phyloP scores from a whole-genome alignment of 2,113 vertebrate species.

The Apeltes quadracus region DNA sequence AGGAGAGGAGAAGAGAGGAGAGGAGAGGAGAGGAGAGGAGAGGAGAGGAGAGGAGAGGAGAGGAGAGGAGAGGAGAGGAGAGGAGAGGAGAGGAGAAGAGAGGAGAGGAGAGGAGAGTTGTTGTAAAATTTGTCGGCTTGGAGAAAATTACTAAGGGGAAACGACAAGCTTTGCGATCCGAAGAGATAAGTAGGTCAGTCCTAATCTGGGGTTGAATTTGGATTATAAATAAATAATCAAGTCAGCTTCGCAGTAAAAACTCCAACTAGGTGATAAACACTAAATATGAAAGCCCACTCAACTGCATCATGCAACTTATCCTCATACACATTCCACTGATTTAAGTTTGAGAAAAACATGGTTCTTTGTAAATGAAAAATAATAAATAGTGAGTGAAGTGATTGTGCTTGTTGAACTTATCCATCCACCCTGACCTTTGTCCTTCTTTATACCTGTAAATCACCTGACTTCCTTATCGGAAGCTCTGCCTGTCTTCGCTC shows the following conservation, averaged over 20 bases:
- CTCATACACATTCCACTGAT: not conserved
- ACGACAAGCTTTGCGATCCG: constrained; percentile 48
- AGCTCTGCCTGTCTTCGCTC: not conserved
- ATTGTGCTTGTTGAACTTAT: not conserved
- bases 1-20: not conserved
- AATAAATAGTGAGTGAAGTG: no score
- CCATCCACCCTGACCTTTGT: not conserved
- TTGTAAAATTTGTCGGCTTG: constrained; percentile 38
- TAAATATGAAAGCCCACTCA: constrained; percentile 24
- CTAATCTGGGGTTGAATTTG: constrained; percentile 71
- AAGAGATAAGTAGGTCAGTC: constrained; percentile 77
- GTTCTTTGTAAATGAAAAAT: no score
- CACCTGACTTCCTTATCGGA: not conserved
- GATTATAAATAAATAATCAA: constrained; percentile 73
- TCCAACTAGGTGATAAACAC: constrained; percentile 44
- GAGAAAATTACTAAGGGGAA: constrained; percentile 49
- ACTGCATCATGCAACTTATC: not conserved
- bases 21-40: no score
- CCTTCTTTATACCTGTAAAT: not conserved
- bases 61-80: no score
- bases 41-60: no score
- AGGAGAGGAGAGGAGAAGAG: constrained; percentile 32
- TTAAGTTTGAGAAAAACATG: not conserved
- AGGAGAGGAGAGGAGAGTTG: constrained; percentile 32
- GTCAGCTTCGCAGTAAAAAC: constrained; percentile 53